phyloP scores from a whole-genome alignment of 2,113 vertebrate genomes.

The Pollimyrus isidori region DNA sequence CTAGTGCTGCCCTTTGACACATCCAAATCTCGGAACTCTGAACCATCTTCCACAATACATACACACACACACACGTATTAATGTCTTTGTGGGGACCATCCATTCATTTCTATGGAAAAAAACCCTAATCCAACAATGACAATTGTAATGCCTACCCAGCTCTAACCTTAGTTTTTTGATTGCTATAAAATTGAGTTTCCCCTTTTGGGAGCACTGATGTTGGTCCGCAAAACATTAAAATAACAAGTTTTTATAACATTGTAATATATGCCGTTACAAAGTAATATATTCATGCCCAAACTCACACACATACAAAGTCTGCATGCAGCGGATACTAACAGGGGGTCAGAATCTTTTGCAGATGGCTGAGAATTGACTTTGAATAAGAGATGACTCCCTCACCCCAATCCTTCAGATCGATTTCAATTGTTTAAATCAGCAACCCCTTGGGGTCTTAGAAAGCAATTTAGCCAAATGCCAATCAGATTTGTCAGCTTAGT shows the following conservation, averaged over 20 bases:
- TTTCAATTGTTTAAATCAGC: conserved; percentile 13
- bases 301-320: neutral
- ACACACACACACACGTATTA: neutral
- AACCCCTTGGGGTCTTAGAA: neutral
- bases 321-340: neutral
- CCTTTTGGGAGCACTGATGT: neutral
- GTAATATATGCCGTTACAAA: neutral
- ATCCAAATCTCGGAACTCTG: neutral
- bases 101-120: neutral
- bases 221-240: neutral
- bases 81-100: neutral
- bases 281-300: neutral
- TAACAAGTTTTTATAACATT: neutral
- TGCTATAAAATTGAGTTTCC: neutral
- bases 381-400: neutral
- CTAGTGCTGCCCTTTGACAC: neutral
- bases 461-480: conserved; percentile 25
- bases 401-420: neutral
- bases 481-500: conserved; percentile 23
- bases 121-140: neutral
- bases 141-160: neutral
- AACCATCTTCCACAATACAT: neutral
- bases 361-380: neutral
- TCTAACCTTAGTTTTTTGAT: neutral
- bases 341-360: neutral